phyloP scores from a whole-genome alignment of 2,888 invertebrate species.

The Aplocera efformata region DNA sequence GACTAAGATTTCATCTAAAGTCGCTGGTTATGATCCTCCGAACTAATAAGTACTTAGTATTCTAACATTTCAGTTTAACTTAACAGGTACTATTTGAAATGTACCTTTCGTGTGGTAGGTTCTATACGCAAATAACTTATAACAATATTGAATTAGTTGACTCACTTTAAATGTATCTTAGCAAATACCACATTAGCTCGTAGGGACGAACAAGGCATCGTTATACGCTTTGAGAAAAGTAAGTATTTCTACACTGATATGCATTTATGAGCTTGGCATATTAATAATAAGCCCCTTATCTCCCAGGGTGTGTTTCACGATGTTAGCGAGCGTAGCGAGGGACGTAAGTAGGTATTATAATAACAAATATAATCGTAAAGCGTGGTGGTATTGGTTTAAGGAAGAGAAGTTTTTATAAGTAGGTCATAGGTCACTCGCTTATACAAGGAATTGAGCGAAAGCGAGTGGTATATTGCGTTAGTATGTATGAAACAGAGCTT shows the following conservation, averaged over 20 bases:
- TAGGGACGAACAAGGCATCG: constrained; percentile 2
- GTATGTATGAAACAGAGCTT: no score
- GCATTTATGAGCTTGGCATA: constrained; percentile 17
- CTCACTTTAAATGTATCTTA: constrained; percentile 14
- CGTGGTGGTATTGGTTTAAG: no score
- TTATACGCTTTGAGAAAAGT: constrained; percentile 3
- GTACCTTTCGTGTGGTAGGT: no score
- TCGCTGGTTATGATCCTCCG: no score
- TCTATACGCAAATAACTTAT: constrained; percentile 6
- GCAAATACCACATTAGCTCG: constrained; percentile 16
- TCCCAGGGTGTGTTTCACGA: not conserved
- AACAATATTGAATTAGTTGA: constrained; percentile 13
- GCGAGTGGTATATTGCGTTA: no score
- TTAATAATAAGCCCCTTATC: constrained; percentile 27
- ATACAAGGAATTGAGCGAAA: no score
- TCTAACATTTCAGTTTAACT: not conserved
- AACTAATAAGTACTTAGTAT: not conserved
- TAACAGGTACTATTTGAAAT: not conserved
- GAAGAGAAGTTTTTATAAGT: no score
- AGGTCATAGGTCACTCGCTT: no score
- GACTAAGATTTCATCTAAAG: no score
- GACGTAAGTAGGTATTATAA: not conserved
- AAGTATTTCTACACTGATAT: constrained; percentile 2
- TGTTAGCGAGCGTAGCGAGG: not conserved
- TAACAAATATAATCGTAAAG: no score